A percentile compares a stretch with the other conserved stretches of the same genome.
phyloP scores from a whole-genome alignment of 2,888 invertebrate species.

The Cotesia congregata region DNA sequence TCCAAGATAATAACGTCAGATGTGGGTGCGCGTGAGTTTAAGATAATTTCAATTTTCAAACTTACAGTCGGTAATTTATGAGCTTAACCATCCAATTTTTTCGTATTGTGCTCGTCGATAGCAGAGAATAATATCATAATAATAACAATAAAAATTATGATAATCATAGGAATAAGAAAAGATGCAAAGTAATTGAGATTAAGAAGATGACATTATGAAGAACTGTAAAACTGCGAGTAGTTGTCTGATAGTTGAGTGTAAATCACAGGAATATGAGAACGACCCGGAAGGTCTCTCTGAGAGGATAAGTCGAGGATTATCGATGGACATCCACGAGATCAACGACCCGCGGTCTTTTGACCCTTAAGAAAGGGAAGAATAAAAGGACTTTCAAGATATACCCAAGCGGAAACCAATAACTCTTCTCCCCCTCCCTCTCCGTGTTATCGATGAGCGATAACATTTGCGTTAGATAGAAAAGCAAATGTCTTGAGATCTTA shows the following conservation, averaged over 20 bases:
- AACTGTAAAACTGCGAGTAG: slow-evolving; percentile 26
- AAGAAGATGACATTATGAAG: neutral
- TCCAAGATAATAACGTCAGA: slow-evolving; percentile 51
- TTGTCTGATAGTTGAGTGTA: slow-evolving; percentile 50
- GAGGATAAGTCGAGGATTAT: slow-evolving; percentile 36
- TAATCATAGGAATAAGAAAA: neutral
- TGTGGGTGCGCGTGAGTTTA: slow-evolving; percentile 50
- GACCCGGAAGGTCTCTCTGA: slow-evolving; percentile 14
- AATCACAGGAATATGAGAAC: slow-evolving; percentile 48
- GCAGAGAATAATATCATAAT: neutral
- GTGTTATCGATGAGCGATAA: slow-evolving; percentile 26
- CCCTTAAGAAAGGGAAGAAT: slow-evolving; percentile 21
- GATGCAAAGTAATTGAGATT: neutral
- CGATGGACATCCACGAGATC: slow-evolving; percentile 41
- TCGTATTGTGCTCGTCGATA: neutral
- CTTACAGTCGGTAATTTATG: slow-evolving; percentile 45
- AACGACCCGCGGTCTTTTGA: slow-evolving; percentile 31
- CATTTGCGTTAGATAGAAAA: slow-evolving; percentile 29
- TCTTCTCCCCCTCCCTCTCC: slow-evolving; percentile 17
- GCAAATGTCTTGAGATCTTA: slow-evolving; percentile 1
- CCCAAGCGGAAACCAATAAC: slow-evolving; percentile 31
- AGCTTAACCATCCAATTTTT: neutral
- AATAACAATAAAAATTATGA: neutral
- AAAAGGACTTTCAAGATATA: slow-evolving; percentile 21
- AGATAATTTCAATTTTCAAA: slow-evolving; percentile 50